These are phyloP conservation scores for Drosophila neoperkinsi DNA, from an alignment of 2,888 invertebrate species.

Conservation along the genomic window DNA sequence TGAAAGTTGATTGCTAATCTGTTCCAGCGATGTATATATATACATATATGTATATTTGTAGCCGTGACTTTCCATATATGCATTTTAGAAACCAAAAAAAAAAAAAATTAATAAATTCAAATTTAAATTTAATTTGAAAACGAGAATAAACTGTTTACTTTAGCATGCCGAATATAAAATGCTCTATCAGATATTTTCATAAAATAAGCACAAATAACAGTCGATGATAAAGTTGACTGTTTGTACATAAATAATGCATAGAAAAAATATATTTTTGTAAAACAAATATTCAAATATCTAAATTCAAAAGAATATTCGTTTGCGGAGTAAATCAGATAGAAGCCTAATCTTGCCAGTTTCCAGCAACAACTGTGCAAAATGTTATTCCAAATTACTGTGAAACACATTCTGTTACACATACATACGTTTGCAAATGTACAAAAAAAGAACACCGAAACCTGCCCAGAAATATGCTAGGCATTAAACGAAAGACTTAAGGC, in stretches of 20 bases:
- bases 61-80: constrained; percentile 30
- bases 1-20: constrained; percentile 52
- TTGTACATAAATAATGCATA: neutral
- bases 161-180: neutral
- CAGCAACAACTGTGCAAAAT: neutral
- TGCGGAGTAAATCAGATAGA: neutral
- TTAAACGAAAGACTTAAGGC: constrained; percentile 61
- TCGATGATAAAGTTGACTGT: neutral
- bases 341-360: neutral
- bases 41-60: neutral
- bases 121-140: constrained; percentile 3
- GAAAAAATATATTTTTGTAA: neutral
- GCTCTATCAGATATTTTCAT: neutral
- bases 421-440: neutral
- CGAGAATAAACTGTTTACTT: neutral
- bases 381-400: neutral
- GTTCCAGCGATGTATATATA: neutral
- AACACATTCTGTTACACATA: neutral
- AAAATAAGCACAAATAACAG: neutral
- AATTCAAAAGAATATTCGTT: neutral
- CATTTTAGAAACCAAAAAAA: constrained; percentile 15
- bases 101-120: neutral
- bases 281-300: neutral
- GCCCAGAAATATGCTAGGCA: constrained; percentile 17
- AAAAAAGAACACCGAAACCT: constrained; percentile 8